These are phyloP conservation scores for Ceramica pisi DNA, from an alignment of 2,888 invertebrate species.

Conservation along the genomic window DNA sequence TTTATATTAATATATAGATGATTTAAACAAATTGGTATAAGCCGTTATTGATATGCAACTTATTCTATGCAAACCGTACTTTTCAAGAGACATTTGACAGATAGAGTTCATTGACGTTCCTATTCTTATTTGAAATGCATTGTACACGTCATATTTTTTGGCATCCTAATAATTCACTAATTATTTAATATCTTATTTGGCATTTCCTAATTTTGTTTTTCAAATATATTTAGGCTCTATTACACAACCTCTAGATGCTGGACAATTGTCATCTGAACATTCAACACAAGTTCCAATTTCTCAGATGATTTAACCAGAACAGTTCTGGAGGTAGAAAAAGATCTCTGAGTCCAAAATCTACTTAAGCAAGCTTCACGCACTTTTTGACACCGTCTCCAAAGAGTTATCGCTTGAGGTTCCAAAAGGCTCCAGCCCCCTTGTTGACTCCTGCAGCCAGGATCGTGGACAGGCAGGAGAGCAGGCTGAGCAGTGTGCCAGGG, in stretches of 20 bases:
- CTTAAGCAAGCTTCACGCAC: conserved; percentile 57
- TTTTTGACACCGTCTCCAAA: conserved; percentile 69
- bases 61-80: too few relatives aligned
- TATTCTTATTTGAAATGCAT: too few relatives aligned
- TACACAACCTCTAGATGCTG: not conserved
- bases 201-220: conserved; percentile 17
- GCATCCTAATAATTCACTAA: not conserved
- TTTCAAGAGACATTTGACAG: too few relatives aligned
- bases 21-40: too few relatives aligned
- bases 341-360: not conserved
- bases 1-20: too few relatives aligned
- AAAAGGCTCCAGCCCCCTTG: conserved; percentile 75
- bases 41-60: too few relatives aligned
- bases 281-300: not conserved
- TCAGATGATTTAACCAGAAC: not conserved
- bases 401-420: conserved; percentile 77
- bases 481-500: conserved; percentile 68
- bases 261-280: not conserved
- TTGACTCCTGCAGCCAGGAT: conserved; percentile 70
- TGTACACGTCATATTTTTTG: not conserved
- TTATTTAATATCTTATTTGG: conserved; percentile 21
- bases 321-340: too few relatives aligned
- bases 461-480: conserved; percentile 76
- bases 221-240: not conserved
- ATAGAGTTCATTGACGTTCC: too few relatives aligned